These are phyloP conservation scores for Columba guinea DNA, from an alignment of 2,797 vertebrate genomes.

Conservation along the genomic window DNA sequence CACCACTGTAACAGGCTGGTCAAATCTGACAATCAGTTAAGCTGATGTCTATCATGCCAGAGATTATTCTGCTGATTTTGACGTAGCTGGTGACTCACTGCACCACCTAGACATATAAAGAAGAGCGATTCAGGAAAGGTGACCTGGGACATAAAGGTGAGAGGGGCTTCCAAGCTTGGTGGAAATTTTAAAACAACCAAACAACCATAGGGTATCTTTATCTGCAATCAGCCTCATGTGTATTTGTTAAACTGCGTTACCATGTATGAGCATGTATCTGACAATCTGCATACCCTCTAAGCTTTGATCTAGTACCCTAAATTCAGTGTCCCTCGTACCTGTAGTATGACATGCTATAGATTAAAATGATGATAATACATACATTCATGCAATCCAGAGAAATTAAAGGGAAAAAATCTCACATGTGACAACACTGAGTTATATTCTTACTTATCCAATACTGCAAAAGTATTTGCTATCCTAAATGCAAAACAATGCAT, in stretches of 20 bases:
- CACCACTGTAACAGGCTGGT: neutral
- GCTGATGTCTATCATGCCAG: neutral
- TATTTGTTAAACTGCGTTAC: neutral
- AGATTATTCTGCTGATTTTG: constrained; percentile 4
- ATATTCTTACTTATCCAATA: neutral
- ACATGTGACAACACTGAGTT: neutral
- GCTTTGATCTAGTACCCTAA: neutral
- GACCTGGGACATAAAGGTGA: neutral
- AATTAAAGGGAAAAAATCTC: neutral
- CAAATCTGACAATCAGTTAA: neutral
- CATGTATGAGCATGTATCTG: neutral
- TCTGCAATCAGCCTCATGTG: neutral
- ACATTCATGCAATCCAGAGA: neutral
- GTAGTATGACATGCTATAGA: neutral
- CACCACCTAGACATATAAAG: neutral
- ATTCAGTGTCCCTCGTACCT: neutral
- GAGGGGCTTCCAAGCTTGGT: neutral
- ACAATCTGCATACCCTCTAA: neutral
- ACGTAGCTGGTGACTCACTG: neutral
- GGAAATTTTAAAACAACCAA: neutral
- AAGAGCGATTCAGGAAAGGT: neutral
- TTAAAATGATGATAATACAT: neutral
- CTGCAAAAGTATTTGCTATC: neutral
- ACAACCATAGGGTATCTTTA: neutral
- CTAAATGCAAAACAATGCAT: neutral